phyloP scores from a whole-genome alignment of 1,140 invertebrate genomes.

The Trinorchestia longiramus region DNA sequence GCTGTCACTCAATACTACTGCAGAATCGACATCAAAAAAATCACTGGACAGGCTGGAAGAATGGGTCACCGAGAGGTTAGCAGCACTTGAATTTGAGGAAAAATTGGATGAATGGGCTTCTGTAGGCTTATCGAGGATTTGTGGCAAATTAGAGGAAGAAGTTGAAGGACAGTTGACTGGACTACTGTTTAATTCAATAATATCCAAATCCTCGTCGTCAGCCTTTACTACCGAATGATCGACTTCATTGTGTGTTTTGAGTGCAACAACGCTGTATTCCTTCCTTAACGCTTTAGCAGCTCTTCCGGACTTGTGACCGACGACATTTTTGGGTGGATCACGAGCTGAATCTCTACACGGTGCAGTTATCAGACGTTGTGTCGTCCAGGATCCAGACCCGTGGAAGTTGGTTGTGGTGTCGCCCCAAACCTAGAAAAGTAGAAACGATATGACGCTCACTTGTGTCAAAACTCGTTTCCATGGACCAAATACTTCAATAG shows the following conservation, averaged over 20 bases:
- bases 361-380: not conserved
- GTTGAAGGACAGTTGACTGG: not conserved
- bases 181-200: not conserved
- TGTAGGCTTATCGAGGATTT: not conserved
- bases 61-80: not conserved
- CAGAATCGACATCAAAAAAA: not conserved
- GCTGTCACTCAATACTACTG: not conserved
- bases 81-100: not conserved
- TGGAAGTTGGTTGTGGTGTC: not conserved
- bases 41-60: not conserved
- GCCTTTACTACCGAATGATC: not conserved
- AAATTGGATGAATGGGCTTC: not conserved
- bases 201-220: not conserved
- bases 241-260: not conserved
- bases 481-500: not conserved
- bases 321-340: not conserved
- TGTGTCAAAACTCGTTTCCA: not conserved
- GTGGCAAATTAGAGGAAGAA: not conserved
- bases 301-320: not conserved
- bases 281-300: not conserved
- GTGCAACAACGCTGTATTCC: not conserved
- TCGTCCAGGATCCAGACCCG: not conserved
- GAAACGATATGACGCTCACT: slow-evolving; percentile 27
- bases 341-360: not conserved
- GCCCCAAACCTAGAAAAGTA: slow-evolving; percentile 19